A percentile compares a stretch with the other conserved stretches of the same genome.
Conservation (phyloP, 1,140 invertebrate genomes). For the Hyles euphorbiae region DNA sequence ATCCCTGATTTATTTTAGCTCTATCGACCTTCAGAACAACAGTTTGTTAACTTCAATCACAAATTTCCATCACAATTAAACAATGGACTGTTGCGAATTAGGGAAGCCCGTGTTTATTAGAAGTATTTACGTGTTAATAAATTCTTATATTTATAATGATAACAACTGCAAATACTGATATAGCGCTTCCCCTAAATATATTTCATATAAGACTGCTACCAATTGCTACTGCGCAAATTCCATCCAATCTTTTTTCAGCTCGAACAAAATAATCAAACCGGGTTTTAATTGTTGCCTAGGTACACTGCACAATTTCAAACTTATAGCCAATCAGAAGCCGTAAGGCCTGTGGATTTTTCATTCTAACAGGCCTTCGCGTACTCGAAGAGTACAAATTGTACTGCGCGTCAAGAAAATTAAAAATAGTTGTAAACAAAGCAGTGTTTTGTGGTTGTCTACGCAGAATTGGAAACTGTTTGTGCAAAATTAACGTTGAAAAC, state of each 20-base stretch:
- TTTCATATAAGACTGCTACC: not conserved
- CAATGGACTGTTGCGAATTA: not conserved
- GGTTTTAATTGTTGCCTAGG: constrained; percentile 32
- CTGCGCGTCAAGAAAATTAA: not conserved
- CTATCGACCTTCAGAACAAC: no score
- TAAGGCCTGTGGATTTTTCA: not conserved
- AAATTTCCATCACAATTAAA: constrained; percentile 1
- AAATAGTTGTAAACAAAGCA: constrained; percentile 9
- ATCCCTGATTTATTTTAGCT: no score
- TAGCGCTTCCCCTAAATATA: constrained; percentile 9
- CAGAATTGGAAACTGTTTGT: constrained; percentile 3
- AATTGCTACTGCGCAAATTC: constrained; percentile 10
- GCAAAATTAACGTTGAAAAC: not conserved
- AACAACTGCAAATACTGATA: constrained; percentile 2
- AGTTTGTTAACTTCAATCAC: no score
- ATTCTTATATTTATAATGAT: no score
- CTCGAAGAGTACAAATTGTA: not conserved
- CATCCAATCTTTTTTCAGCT: constrained; percentile 29
- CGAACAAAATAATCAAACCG: constrained; percentile 29
- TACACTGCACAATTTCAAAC: constrained; percentile 28
- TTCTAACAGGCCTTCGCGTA: not conserved
- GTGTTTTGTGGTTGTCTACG: not conserved
- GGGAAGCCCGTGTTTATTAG: constrained; percentile 9
- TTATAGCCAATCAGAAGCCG: constrained; percentile 5
- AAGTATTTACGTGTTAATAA: no score